Evolutionary conservation across 2,113 vertebrate species (phyloP), one percentile per base, ranked within the genome.

Genomic region (Rhagologus leucostigma): DNA sequence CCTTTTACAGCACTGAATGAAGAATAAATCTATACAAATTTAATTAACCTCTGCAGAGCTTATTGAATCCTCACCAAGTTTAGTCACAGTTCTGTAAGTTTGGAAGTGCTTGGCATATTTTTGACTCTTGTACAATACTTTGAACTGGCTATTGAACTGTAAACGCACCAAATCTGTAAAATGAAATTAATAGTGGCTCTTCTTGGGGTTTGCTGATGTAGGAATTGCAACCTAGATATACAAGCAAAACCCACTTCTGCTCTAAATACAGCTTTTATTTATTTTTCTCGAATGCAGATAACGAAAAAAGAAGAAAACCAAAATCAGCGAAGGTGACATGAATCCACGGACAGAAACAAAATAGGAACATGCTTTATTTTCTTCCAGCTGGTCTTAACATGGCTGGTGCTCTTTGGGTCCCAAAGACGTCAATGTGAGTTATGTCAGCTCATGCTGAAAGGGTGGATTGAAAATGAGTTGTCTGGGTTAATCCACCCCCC

Each of bases 11-110:
- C 87, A 30, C 39, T 55, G 88, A 95, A 96, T 80, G 80, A 64
- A 93, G 87, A 96, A 96, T 96, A 97, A 97, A 97, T 97, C 97
- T 95, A 97, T 97, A 97, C 96, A 97, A 97, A 96, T 96, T 97
- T 94, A 98, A 98, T 98, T 98, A 98, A 97, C 97, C 97, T 97
- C 93, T 93, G 87, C 65, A 94, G 93, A 89, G 90, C 47, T 96
- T 96, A 85, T 93, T 94, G 95, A 96, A 92, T 97, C 74, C 63
- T 97, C 77, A 95, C 33, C 0, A 62, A 94, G 95, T 96, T 97
- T 95, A 97, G 94, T 97, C 96, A 94, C 80, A 95, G 71, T 76
- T 95, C 59, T 87, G 64, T 94, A 95, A 96, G 60, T 97, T 96
- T 96, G 83, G 93, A 95, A 96, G 91, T 24, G 74, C 69, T 97